A percentile compares a stretch with the other conserved stretches of the same genome.
Conservation (phyloP, 23 tunicate genomes). For the Halocynthia roretzi region DNA sequence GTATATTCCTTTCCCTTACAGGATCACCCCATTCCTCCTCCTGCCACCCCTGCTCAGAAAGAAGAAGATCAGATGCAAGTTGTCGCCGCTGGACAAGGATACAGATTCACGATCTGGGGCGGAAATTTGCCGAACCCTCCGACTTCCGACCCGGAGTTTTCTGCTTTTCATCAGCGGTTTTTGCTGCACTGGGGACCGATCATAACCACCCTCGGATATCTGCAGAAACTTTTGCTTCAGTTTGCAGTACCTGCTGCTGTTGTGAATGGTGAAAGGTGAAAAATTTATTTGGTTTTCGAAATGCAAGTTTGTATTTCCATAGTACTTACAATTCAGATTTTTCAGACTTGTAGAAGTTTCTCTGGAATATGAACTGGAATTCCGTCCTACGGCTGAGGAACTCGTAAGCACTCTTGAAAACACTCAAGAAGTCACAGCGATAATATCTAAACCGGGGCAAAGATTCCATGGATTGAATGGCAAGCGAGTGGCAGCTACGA, state of each 20-base stretch:
- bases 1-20: not conserved
- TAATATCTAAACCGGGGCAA: slow-evolving; percentile 70
- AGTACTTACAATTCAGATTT: not conserved
- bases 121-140: slow-evolving; percentile 38
- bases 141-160: slow-evolving; percentile 51
- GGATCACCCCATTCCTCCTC: slow-evolving; percentile 59
- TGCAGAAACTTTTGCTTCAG: slow-evolving; percentile 46
- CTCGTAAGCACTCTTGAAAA: slow-evolving; percentile 64
- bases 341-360: slow-evolving; percentile 78
- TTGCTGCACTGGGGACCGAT: slow-evolving; percentile 81
- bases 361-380: slow-evolving; percentile 60
- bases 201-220: slow-evolving; percentile 34
- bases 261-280: slow-evolving; percentile 76
- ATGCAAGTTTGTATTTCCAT: not conserved
- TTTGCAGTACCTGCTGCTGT: slow-evolving; percentile 64
- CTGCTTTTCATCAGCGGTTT: slow-evolving; percentile 69
- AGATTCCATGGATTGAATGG: slow-evolving; percentile 56
- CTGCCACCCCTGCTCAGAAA: slow-evolving; percentile 84
- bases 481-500: slow-evolving; percentile 58
- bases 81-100: slow-evolving; percentile 56
- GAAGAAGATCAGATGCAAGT: slow-evolving; percentile 70
- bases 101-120: slow-evolving; percentile 43
- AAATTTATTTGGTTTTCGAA: not conserved
- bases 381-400: slow-evolving; percentile 51
- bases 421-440: slow-evolving; percentile 34